A percentile compares a stretch with the other conserved stretches of the same genome.
These are phyloP conservation scores for Poecile atricapillus DNA, from an alignment of 2,113 vertebrate genomes.

Conservation along the genomic window DNA sequence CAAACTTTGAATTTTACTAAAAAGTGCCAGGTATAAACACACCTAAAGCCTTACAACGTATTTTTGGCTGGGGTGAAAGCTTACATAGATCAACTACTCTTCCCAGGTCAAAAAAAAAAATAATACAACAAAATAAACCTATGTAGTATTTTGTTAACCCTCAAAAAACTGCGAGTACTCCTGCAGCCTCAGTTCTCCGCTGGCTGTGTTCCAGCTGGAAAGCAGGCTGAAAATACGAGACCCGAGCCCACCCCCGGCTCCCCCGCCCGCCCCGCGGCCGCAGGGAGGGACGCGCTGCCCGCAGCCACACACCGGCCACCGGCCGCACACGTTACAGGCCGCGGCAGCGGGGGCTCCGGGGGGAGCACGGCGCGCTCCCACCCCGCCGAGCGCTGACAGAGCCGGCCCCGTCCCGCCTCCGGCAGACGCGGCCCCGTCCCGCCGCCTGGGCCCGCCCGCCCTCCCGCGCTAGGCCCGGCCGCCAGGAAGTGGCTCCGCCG, in stretches of 20 bases:
- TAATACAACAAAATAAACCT: not conserved
- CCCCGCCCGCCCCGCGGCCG: not conserved
- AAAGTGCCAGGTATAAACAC: not conserved
- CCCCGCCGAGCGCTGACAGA: not conserved
- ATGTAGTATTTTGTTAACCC: not conserved
- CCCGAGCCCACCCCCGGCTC: not conserved
- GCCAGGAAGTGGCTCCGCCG: not conserved
- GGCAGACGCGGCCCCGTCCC: not conserved
- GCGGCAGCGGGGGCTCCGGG: not conserved
- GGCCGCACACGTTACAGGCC: not conserved
- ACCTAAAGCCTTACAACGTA: not conserved
- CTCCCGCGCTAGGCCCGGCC: not conserved
- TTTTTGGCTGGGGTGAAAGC: not conserved
- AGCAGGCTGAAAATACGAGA: rapidly evolving
- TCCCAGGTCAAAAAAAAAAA: too few species aligned
- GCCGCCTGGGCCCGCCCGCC: not conserved
- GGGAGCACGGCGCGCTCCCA: not conserved
- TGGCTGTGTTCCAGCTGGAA: not conserved
- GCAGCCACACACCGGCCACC: not conserved
- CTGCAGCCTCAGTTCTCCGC: not conserved
- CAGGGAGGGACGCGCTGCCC: not conserved
- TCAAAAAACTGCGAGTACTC: not conserved
- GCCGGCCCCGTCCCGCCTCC: not conserved
- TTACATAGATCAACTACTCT: not conserved
- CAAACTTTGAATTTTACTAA: not conserved